Conservation (phyloP, 2,888 invertebrate species). For the Gnatocerus cornutus region DNA sequence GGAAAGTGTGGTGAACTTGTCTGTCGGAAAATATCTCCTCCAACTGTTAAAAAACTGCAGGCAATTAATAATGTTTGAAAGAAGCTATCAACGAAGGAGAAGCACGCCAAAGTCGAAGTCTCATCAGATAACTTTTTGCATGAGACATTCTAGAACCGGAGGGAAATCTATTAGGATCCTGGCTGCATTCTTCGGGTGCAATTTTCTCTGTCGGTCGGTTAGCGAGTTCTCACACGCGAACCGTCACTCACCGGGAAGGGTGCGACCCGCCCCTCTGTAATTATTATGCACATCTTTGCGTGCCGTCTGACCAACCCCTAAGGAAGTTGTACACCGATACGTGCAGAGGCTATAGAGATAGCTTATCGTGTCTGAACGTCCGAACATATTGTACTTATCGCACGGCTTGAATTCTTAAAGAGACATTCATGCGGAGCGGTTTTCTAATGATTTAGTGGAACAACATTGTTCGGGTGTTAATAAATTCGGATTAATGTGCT, state of each 20-base stretch:
- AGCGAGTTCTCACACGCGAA: conserved; percentile 60
- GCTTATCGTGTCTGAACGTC: conserved; percentile 61
- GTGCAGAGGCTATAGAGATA: conserved; percentile 60
- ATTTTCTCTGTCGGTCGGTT: conserved; percentile 27
- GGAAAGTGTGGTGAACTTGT: conserved; percentile 17
- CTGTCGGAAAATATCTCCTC: conserved; percentile 15
- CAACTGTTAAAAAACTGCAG: conserved; percentile 12
- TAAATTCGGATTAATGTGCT: conserved; percentile 54
- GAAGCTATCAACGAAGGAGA: conserved; percentile 39
- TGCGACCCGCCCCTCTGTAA: conserved; percentile 56
- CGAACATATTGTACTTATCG: conserved; percentile 52
- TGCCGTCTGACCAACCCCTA: conserved; percentile 63
- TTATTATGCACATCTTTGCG: conserved; percentile 71
- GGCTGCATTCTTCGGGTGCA: conserved; percentile 37
- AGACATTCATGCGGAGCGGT: conserved; percentile 48
- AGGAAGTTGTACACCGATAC: conserved; percentile 69
- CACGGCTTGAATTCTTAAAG: conserved; percentile 49
- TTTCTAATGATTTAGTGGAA: conserved; percentile 47
- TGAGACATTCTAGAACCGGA: conserved; percentile 35
- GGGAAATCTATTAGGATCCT: conserved; percentile 43
- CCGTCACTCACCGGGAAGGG: conserved; percentile 52
- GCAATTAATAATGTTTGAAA: conserved; percentile 48
- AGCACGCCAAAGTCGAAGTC: conserved; percentile 40
- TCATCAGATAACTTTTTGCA: conserved; percentile 50
- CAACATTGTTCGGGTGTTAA: conserved; percentile 50